Conservation (phyloP, 1,140 invertebrate species). For the Tenebrio molitor region DNA sequence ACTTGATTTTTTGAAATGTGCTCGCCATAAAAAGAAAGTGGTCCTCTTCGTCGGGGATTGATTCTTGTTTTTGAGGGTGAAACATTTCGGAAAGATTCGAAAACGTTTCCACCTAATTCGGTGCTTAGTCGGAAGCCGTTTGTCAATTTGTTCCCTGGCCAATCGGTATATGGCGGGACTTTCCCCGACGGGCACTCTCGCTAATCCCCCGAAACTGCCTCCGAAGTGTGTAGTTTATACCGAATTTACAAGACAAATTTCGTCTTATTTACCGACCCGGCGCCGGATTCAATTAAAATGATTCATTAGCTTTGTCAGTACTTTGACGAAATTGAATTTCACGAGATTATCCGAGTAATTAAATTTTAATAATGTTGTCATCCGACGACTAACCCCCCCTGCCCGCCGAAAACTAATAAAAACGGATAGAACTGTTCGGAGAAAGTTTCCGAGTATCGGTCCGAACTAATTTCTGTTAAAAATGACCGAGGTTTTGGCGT, state of each 20-base stretch:
- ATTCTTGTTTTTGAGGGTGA: too few relatives aligned
- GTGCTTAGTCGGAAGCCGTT: too few relatives aligned
- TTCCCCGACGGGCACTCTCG: not conserved
- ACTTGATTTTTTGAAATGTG: too few relatives aligned
- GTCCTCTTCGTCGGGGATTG: too few relatives aligned
- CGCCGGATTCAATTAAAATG: conserved; percentile 34
- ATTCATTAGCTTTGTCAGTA: conserved; percentile 40
- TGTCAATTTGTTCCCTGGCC: too few relatives aligned
- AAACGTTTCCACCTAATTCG: too few relatives aligned
- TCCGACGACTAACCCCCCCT: too few relatives aligned
- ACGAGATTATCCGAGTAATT: conserved; percentile 28
- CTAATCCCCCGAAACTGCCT: conserved; percentile 20
- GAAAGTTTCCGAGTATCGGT: not conserved
- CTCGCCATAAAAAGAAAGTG: too few relatives aligned
- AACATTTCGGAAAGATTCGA: too few relatives aligned
- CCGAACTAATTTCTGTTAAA: conserved; percentile 19
- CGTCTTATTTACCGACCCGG: conserved; percentile 24
- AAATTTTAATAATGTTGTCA: conserved; percentile 37
- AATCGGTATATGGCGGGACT: too few relatives aligned
- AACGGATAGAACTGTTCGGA: not conserved
- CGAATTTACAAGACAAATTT: conserved; percentile 33
- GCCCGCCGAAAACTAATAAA: conserved; percentile 18
- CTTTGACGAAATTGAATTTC: conserved; percentile 35
- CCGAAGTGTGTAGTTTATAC: conserved; percentile 23
- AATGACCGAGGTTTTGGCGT: not conserved